Conservation (phyloP, 2,113 vertebrate species). For the Ramphastos sulfuratus region DNA sequence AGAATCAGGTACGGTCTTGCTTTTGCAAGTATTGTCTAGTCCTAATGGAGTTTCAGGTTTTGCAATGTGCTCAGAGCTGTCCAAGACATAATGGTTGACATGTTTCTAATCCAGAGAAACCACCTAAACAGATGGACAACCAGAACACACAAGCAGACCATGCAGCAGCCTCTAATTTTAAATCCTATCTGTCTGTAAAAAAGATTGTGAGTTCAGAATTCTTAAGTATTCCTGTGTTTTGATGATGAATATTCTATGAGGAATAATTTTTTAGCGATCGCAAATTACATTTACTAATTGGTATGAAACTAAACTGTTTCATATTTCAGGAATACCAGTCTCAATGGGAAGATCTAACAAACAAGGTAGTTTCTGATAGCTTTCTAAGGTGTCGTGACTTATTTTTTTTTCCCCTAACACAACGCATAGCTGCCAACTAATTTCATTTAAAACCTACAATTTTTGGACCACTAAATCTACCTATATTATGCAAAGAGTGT, state of each 20-base stretch:
- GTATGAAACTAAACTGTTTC: slow-evolving; percentile 9
- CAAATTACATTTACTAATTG: slow-evolving; percentile 38
- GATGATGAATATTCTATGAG: background rate
- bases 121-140: slow-evolving; percentile 42
- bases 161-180: slow-evolving; percentile 28
- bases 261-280: slow-evolving; percentile 33
- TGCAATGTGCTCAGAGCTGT: background rate
- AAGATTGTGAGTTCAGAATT: slow-evolving; percentile 33
- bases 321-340: background rate
- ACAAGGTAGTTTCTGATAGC: background rate
- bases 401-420: background rate
- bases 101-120: background rate
- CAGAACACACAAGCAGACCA: slow-evolving; percentile 32
- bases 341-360: background rate
- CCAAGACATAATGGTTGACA: background rate
- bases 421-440: background rate
- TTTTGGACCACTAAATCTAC: background rate
- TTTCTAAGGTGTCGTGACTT: background rate
- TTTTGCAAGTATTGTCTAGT: background rate
- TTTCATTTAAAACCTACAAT: background rate
- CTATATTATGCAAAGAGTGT: background rate
- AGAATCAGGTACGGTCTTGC: background rate
- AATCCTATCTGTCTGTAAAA: slow-evolving; percentile 17
- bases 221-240: slow-evolving; percentile 48
- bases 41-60: background rate